Evolutionary conservation across 2,113 vertebrate genomes (phyloP).

Genomic region (Sturnus vulgaris): DNA sequence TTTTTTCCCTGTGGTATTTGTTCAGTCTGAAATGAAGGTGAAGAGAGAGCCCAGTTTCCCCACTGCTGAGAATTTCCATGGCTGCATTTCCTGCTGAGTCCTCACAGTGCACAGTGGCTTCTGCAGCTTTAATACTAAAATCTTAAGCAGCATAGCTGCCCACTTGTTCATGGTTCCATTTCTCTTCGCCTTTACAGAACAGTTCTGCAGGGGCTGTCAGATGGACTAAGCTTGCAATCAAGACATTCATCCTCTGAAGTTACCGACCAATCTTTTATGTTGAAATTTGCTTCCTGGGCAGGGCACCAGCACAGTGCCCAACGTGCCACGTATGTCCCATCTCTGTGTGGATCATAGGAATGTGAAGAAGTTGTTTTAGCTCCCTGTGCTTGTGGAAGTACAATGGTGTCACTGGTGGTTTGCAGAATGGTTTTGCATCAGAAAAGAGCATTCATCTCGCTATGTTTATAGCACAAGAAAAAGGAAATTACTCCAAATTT

Average conservation of each 20-base stretch:
- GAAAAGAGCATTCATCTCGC: neutral
- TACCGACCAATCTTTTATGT: neutral
- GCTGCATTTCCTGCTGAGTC: neutral
- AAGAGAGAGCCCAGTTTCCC: neutral
- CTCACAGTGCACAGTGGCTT: neutral
- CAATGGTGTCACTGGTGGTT: neutral
- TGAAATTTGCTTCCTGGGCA: neutral
- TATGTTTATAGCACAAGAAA: neutral
- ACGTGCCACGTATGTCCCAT: slow-evolving; percentile 45
- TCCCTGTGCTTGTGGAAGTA: neutral
- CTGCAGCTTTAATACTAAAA: neutral
- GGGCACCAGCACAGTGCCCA: neutral
- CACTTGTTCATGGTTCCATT: neutral
- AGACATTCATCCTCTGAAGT: neutral
- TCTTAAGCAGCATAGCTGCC: neutral
- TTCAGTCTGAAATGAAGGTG: neutral
- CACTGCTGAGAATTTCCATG: slow-evolving; percentile 22
- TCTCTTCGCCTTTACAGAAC: neutral
- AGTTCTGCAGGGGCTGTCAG: neutral
- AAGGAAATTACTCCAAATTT: neutral
- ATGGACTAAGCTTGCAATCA: neutral
- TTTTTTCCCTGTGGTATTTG: neutral
- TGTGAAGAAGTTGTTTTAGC: neutral
- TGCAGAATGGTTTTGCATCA: neutral
- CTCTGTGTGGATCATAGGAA: neutral